Evolutionary conservation across 2,113 vertebrate species (phyloP).

Genomic region (Poecilia latipinna): DNA sequence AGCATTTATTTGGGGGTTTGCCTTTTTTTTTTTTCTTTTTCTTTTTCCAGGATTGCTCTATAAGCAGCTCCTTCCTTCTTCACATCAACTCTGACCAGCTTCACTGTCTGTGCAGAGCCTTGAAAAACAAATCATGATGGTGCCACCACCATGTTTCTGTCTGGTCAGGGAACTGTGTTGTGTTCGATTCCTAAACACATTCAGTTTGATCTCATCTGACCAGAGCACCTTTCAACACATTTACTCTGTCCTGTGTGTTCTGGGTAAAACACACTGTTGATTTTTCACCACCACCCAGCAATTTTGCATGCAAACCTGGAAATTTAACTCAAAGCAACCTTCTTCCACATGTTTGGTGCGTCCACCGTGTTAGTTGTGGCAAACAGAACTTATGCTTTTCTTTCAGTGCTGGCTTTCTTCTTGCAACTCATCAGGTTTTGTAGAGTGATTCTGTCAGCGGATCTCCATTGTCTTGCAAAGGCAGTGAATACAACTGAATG

Average conservation of each 20-base stretch:
- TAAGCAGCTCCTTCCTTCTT: not conserved
- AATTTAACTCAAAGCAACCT: no score
- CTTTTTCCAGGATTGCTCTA: not conserved
- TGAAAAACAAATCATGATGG: not conserved
- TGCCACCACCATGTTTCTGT: not conserved
- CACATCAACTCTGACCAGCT: not conserved
- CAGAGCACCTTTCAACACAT: constrained; percentile 9
- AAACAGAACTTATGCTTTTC: no score
- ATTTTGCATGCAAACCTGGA: no score
- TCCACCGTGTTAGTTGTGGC: no score
- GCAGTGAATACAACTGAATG: not conserved
- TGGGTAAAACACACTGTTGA: no score
- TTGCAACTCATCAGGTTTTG: not conserved
- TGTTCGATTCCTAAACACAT: not conserved
- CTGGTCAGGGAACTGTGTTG: not conserved
- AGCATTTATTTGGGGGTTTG: no score
- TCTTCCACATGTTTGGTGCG: no score
- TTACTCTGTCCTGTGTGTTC: not conserved
- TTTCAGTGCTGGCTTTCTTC: not conserved
- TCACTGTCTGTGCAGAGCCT: not conserved
- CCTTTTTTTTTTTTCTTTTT: no score
- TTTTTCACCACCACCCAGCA: no score
- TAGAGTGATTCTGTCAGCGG: not conserved
- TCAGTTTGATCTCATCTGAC: not conserved
- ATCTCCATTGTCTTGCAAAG: not conserved